A percentile compares a stretch with the other conserved stretches of the same genome.
phyloP scores from a whole-genome alignment of 2,888 invertebrate species.

The Lordiphosa fenestrarum region DNA sequence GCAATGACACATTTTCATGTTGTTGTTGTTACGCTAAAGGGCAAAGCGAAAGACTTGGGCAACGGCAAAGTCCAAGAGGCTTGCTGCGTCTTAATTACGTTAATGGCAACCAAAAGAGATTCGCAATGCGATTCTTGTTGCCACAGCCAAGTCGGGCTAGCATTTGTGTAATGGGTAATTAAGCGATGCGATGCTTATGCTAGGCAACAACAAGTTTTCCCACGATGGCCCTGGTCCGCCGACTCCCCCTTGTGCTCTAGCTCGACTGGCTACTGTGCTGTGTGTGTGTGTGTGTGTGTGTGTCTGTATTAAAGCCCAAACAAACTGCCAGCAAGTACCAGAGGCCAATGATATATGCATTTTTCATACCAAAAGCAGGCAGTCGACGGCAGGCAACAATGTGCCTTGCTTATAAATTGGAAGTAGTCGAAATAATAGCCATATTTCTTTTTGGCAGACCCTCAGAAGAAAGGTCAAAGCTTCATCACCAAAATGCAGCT shows the following conservation, averaged over 20 bases:
- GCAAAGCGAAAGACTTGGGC: slow-evolving; percentile 63
- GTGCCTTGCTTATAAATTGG: slow-evolving; percentile 69
- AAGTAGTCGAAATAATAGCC: slow-evolving; percentile 74
- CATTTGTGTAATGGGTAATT: slow-evolving; percentile 74
- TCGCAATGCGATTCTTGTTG: slow-evolving; percentile 53
- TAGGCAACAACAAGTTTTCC: slow-evolving; percentile 60
- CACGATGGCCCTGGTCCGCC: slow-evolving; percentile 50
- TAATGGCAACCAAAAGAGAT: slow-evolving; percentile 55
- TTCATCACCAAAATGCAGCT: slow-evolving; percentile 56
- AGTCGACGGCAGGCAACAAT: slow-evolving; percentile 35
- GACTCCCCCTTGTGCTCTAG: slow-evolving; percentile 2
- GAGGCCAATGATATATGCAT: slow-evolving; percentile 72
- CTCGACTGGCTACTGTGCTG: slow-evolving; percentile 57
- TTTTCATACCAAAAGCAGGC: slow-evolving; percentile 55
- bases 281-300: slow-evolving; percentile 1
- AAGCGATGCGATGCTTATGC: slow-evolving; percentile 52
- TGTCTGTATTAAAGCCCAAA: slow-evolving; percentile 49
- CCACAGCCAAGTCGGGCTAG: slow-evolving; percentile 17
- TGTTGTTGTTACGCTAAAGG: slow-evolving; percentile 38
- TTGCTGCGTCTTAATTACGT: slow-evolving; percentile 62
- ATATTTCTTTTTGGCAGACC: slow-evolving; percentile 52
- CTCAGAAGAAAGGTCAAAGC: slow-evolving; percentile 68
- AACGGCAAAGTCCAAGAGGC: slow-evolving; percentile 29
- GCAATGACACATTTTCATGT: slow-evolving; percentile 57
- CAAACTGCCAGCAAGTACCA: slow-evolving; percentile 69